Percentiles rank a stretch among this genome's conserved stretches.
Evolutionary conservation across 2,888 invertebrate species (phyloP).

Genomic region (Andrena camellia): DNA sequence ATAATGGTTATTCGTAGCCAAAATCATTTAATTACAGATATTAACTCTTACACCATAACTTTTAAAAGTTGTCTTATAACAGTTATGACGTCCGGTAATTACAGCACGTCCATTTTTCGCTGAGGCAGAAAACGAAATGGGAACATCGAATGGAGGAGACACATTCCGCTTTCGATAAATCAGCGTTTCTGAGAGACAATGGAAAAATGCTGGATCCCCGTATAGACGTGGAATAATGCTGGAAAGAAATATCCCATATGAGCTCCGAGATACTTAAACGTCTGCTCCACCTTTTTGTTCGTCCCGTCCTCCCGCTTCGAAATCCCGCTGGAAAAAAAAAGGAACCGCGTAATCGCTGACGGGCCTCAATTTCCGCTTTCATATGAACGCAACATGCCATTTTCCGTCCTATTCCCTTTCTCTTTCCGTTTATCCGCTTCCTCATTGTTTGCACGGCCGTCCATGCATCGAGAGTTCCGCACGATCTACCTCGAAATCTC

Average conservation of each 20-base stretch:
- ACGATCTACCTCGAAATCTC: conserved; percentile 40
- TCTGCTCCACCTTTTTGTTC: not conserved
- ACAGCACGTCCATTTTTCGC: not conserved
- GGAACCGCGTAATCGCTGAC: conserved; percentile 22
- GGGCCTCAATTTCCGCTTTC: conserved; percentile 32
- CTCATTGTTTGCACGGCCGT: conserved; percentile 42
- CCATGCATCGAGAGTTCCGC: conserved; percentile 26
- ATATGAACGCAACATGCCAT: conserved; percentile 27
- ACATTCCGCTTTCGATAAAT: conserved; percentile 29
- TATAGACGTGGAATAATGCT: not conserved
- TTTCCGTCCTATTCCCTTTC: conserved; percentile 18
- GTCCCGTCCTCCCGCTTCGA: not conserved
- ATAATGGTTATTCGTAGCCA: no score
- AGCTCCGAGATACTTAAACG: conserved; percentile 14
- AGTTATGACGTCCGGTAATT: no score
- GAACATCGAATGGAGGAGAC: not conserved
- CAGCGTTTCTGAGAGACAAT: conserved; percentile 27
- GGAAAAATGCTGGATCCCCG: conserved; percentile 8
- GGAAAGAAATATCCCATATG: conserved; percentile 4
- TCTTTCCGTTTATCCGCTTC: conserved; percentile 21
- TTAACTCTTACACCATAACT: no score
- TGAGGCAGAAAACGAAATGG: not conserved
- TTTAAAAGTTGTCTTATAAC: no score
- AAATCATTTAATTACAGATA: no score
- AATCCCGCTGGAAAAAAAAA: conserved; percentile 22